Conservation (phyloP, 2,113 vertebrate genomes). For the Synodontis membranacea region DNA sequence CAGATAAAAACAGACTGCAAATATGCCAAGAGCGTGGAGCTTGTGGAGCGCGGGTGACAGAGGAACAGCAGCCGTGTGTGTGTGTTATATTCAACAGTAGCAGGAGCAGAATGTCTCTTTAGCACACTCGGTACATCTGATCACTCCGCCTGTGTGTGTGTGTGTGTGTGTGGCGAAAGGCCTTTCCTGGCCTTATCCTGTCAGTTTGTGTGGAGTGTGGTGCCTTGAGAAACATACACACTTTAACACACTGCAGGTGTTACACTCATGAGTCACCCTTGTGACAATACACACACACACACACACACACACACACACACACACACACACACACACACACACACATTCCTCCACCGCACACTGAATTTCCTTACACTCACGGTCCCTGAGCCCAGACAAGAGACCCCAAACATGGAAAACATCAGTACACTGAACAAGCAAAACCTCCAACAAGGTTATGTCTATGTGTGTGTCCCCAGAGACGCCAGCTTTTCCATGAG, state of each 20-base stretch:
- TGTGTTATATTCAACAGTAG: background rate
- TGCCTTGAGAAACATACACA: background rate
- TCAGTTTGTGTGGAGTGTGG: background rate
- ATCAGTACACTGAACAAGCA: constrained; percentile 14
- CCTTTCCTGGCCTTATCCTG: background rate
- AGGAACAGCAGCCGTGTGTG: constrained; percentile 14
- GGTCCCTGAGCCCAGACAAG: constrained; percentile 16
- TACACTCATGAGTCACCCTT: constrained; percentile 35
- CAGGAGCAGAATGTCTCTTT: constrained; percentile 21
- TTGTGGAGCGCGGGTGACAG: constrained; percentile 9
- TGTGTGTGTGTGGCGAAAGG: background rate
- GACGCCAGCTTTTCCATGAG: constrained; percentile 41
- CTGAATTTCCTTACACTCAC: constrained; percentile 41
- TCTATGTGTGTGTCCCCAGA: constrained; percentile 19
- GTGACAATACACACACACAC: constrained; percentile 41
- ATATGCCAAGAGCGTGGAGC: constrained; percentile 64
- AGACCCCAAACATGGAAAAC: constrained; percentile 36
- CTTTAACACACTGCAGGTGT: constrained; percentile 47
- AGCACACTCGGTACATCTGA: constrained; percentile 16
- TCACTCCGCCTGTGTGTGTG: constrained; percentile 17
- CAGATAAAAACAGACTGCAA: constrained; percentile 77
- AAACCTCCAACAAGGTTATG: constrained; percentile 36
- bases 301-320: constrained; percentile 23
- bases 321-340: constrained; percentile 18
- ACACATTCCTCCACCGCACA: constrained; percentile 11